Evolutionary conservation across 2,888 invertebrate species (phyloP).

Genomic region (Agrilus cyanescens): DNA sequence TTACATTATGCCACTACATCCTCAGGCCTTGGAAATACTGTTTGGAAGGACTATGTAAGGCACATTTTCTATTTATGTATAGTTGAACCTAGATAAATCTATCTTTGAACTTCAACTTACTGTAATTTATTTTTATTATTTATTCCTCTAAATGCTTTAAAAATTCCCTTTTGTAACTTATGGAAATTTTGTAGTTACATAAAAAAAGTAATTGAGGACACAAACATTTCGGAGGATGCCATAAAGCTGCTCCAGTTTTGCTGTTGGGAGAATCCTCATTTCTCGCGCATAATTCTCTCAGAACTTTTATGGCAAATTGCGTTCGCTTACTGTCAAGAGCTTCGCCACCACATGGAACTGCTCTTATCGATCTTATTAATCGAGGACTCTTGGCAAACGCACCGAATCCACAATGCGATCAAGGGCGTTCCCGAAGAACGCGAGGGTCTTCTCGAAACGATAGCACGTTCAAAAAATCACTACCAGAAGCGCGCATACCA

Average conservation of each 20-base stretch:
- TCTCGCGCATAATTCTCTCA: slow-evolving; percentile 77
- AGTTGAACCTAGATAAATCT: background rate
- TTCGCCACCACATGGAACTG: slow-evolving; percentile 84
- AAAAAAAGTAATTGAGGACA: slow-evolving; percentile 91
- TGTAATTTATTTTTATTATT: background rate
- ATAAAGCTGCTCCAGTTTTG: slow-evolving; percentile 83
- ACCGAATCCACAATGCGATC: slow-evolving; percentile 85
- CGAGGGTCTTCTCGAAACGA: slow-evolving; percentile 88
- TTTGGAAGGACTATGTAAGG: slow-evolving; percentile 66
- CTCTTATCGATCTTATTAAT: slow-evolving; percentile 75
- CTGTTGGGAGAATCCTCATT: slow-evolving; percentile 94
- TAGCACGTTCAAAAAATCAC: slow-evolving; percentile 82
- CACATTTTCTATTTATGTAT: slow-evolving; percentile 3
- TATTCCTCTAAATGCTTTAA: background rate
- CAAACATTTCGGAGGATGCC: slow-evolving; percentile 84
- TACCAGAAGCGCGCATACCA: slow-evolving; percentile 96
- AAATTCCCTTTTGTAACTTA: background rate
- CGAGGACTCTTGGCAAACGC: slow-evolving; percentile 94
- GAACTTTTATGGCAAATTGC: slow-evolving; percentile 86
- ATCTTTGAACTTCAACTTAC: background rate
- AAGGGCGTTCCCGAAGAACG: slow-evolving; percentile 81
- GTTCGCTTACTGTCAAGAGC: slow-evolving; percentile 87
- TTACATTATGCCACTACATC: slow-evolving; percentile 55
- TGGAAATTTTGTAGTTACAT: slow-evolving; percentile 52
- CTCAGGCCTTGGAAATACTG: slow-evolving; percentile 68